These are phyloP conservation scores for Lacerta viridis DNA, from an alignment of 2,797 vertebrate genomes.

Conservation along the genomic window DNA sequence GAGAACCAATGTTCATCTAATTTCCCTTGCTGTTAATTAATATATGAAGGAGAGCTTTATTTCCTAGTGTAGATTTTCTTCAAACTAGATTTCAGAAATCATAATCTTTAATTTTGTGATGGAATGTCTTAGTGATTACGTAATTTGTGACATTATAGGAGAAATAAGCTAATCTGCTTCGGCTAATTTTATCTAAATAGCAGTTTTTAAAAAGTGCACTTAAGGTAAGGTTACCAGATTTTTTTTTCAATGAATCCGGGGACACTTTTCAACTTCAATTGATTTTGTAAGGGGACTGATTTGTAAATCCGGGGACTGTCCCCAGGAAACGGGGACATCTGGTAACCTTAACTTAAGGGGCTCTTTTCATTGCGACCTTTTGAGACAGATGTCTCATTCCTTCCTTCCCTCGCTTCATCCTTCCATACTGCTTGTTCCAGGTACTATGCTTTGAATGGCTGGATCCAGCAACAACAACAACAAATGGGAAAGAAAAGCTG, in stretches of 20 bases:
- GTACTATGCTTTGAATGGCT: background rate
- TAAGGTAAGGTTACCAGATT: too few species aligned
- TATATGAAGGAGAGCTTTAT: conserved; percentile 58
- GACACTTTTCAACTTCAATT: too few species aligned
- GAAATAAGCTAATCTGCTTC: conserved; percentile 41
- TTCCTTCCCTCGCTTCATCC: background rate
- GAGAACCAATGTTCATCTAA: conserved; percentile 46
- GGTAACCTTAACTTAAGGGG: background rate
- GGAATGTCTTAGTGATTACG: conserved; percentile 48
- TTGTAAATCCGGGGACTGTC: too few species aligned
- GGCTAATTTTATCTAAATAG: conserved; percentile 29
- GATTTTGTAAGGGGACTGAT: too few species aligned
- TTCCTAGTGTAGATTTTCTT: conserved; percentile 52
- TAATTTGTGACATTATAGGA: background rate
- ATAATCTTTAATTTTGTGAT: conserved; percentile 47
- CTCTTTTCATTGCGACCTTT: background rate
- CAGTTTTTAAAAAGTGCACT: background rate
- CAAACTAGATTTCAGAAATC: conserved; percentile 25
- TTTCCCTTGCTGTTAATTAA: conserved; percentile 55
- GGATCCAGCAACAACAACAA: background rate
- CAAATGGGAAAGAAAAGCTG: background rate
- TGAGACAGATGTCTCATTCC: background rate
- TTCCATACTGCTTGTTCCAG: background rate
- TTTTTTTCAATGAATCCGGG: too few species aligned
- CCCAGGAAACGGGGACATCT: too few species aligned